phyloP scores from a whole-genome alignment of 2,888 invertebrate species.

The Conchocele bisecta region DNA sequence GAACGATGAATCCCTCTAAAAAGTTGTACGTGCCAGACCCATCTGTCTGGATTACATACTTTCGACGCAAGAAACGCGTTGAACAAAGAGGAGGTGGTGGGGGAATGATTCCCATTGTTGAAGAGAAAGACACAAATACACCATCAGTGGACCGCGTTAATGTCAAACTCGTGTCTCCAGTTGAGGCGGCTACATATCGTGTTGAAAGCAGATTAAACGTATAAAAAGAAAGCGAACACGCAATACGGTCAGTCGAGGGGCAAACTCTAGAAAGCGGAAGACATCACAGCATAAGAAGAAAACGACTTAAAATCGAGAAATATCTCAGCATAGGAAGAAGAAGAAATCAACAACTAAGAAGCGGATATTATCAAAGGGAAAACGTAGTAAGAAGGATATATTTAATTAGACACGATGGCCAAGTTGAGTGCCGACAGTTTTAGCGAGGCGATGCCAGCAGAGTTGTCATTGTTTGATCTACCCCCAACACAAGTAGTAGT shows the following conservation, averaged over 20 bases:
- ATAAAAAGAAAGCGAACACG: too few relatives aligned
- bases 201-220: too few relatives aligned
- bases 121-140: background rate
- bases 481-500: conserved; percentile 34
- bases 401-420: conserved; percentile 16
- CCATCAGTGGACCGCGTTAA: too few relatives aligned
- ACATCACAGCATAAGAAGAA: background rate
- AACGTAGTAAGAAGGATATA: background rate
- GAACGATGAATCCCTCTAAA: background rate
- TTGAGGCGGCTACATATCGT: background rate
- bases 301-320: background rate
- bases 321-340: background rate
- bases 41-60: background rate
- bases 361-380: too few relatives aligned
- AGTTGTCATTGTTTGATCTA: conserved; percentile 29
- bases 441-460: conserved; percentile 16
- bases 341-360: background rate
- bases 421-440: conserved; percentile 16
- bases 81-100: background rate
- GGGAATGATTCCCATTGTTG: background rate
- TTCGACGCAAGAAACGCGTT: background rate
- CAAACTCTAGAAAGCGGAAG: background rate
- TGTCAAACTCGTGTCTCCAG: background rate
- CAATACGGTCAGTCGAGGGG: too few relatives aligned
- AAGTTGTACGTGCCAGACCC: background rate